Percentiles rank a stretch among this genome's conserved stretches.
Evolutionary conservation across 2,797 vertebrate species (phyloP).

Genomic region (Leucoraja ocellata): DNA sequence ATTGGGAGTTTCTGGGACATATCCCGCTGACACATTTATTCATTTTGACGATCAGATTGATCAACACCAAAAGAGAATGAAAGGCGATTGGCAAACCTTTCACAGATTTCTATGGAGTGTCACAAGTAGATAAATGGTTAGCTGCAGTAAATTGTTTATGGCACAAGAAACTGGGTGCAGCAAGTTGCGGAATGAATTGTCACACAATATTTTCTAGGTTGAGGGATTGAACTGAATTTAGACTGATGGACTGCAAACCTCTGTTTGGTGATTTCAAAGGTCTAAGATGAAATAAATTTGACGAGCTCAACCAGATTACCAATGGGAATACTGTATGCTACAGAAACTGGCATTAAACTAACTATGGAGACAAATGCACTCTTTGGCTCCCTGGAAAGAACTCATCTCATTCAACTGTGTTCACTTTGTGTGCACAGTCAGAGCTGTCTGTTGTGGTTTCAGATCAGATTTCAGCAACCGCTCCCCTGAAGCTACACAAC

Average conservation of each 20-base stretch:
- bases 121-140: background rate
- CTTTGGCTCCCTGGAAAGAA: background rate
- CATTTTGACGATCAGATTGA: background rate
- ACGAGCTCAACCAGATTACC: background rate
- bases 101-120: background rate
- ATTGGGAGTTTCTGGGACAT: no score
- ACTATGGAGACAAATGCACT: no score
- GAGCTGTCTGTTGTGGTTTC: background rate
- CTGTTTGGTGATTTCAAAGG: background rate
- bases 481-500: background rate
- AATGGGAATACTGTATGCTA: background rate
- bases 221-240: background rate
- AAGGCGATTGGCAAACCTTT: background rate
- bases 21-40: background rate
- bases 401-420: background rate
- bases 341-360: background rate
- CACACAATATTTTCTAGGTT: background rate
- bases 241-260: background rate
- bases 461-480: background rate
- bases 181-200: background rate
- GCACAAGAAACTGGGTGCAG: background rate
- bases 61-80: background rate
- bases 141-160: background rate
- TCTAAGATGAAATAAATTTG: background rate
- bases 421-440: background rate